Evolutionary conservation across 92 coral and sea anemone genomes (phyloP).

Genomic region (Paragorgia papillata): DNA sequence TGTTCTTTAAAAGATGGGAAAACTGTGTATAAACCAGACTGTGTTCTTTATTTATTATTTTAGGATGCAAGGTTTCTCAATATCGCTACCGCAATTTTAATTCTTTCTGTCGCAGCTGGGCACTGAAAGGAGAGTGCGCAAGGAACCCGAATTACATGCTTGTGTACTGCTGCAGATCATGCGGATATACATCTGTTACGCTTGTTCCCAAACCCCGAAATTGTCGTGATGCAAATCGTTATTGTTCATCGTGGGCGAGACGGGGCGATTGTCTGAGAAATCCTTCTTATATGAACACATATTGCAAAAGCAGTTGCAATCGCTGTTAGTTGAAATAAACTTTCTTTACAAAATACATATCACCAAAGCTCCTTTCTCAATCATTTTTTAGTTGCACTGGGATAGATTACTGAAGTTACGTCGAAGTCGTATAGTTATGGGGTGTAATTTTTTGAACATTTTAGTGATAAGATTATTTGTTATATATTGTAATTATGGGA

Average conservation of each 20-base stretch:
- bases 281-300: background rate
- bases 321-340: background rate
- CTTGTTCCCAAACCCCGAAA: too few relatives aligned
- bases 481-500: too few relatives aligned
- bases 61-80: background rate
- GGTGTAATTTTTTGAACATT: too few relatives aligned
- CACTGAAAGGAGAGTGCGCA: constrained; percentile 6
- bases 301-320: constrained; percentile 9
- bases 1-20: too few relatives aligned
- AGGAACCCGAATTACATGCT: constrained; percentile 15
- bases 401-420: too few relatives aligned
- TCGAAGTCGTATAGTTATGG: too few relatives aligned
- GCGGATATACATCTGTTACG: background rate
- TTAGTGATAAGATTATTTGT: too few relatives aligned
- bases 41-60: background rate
- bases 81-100: too few relatives aligned
- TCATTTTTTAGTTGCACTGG: too few relatives aligned
- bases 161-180: constrained; percentile 5
- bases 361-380: too few relatives aligned
- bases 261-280: constrained; percentile 55
- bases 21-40: too few relatives aligned
- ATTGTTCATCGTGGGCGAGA: constrained; percentile 64
- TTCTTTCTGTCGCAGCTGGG: constrained; percentile 6
- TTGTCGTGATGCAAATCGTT: constrained; percentile 53
- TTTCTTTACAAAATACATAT: too few relatives aligned